Base-by-base conservation (phyloP, 92 coral and sea anemone genomes). In the Epizoanthus illoricatus region DNA sequence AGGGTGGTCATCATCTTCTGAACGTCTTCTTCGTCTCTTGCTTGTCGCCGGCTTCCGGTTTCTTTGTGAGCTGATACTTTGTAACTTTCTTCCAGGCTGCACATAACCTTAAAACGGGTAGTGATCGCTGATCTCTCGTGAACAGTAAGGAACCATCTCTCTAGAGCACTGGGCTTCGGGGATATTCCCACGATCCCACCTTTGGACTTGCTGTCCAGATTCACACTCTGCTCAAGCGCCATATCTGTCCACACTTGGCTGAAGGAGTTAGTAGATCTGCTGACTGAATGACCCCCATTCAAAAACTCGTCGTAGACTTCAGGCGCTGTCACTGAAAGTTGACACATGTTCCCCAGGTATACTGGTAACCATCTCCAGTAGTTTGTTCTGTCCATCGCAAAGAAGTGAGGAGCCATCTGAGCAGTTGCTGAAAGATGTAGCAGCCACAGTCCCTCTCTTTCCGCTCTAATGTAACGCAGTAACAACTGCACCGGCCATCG, bases 271-370 rank as follows among this genome's bases (percentile, higher is more conserved):
- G 49, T 33, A n/a, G 88, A 85, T 24, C 86, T 69, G 68, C 88
- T 88, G 47, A 76, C 76, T 5, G 84, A 65, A 43, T 78, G 85
- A 69, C 80, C 73, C 55, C 91, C 88, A 12, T 62, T 24, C 39
- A 84, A 5, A 47, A 88, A 88, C 79, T 88, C 76, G 18, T 60
- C n/a, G 49, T 85, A 52, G 60, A 81, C 78, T 47, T 42, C 65
- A 3, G 84, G 91, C n/a, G 81, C 82, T 16, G 76, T 47, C n/a
- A 47, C 60, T 57, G 42, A 47, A 19, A 85, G 83, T n/a, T 18
- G 69, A 28, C 54, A 60, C 91, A 88, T 88, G 60, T 85, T 86
- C 7, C 81, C 88, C 13, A 88, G 72, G 86, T 88, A 88, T 17
- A 85, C 59, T 43, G 49, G 49, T 18, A 78, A 57, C 83, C 83